phyloP scores from a whole-genome alignment of 2,888 invertebrate species.

The Oscheius sp. region DNA sequence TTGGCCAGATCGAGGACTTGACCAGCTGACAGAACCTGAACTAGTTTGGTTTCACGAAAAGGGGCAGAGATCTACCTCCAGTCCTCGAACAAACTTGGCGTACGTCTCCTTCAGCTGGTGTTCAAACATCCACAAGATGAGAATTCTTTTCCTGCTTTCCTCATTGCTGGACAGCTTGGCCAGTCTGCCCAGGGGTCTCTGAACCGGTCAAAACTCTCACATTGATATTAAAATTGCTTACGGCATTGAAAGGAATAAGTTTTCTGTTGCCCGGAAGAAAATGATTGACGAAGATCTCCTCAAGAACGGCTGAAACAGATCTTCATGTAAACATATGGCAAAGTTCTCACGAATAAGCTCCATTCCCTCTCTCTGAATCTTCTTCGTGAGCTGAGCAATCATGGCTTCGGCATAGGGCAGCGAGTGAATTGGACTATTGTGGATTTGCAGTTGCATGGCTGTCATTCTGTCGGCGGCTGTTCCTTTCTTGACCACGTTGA shows the following conservation, averaged over 20 bases:
- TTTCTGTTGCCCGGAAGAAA: slow-evolving; percentile 79
- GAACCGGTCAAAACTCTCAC: slow-evolving; percentile 39
- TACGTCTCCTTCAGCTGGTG: slow-evolving; percentile 86
- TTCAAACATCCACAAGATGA: slow-evolving; percentile 86
- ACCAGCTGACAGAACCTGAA: slow-evolving; percentile 79
- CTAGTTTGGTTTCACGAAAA: neutral
- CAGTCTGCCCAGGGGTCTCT: slow-evolving; percentile 74
- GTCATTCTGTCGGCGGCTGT: slow-evolving; percentile 88
- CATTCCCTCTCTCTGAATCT: slow-evolving; percentile 80
- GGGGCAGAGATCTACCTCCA: slow-evolving; percentile 77
- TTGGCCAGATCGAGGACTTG: slow-evolving; percentile 85
- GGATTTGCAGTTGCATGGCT: slow-evolving; percentile 81
- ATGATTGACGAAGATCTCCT: slow-evolving; percentile 83
- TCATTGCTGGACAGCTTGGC: slow-evolving; percentile 78
- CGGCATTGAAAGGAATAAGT: slow-evolving; percentile 78
- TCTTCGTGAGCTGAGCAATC: slow-evolving; percentile 84
- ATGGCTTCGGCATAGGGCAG: slow-evolving; percentile 81
- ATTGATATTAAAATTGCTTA: slow-evolving; percentile 24
- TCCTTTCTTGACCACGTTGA: slow-evolving; percentile 84
- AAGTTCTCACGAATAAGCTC: slow-evolving; percentile 78
- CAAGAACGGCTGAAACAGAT: slow-evolving; percentile 81
- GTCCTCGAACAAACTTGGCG: slow-evolving; percentile 80
- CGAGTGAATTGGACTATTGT: slow-evolving; percentile 79
- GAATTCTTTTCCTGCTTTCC: slow-evolving; percentile 75
- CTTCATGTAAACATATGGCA: slow-evolving; percentile 1